phyloP scores from a whole-genome alignment of 2,797 vertebrate species.

The Lacerta bilineata region DNA sequence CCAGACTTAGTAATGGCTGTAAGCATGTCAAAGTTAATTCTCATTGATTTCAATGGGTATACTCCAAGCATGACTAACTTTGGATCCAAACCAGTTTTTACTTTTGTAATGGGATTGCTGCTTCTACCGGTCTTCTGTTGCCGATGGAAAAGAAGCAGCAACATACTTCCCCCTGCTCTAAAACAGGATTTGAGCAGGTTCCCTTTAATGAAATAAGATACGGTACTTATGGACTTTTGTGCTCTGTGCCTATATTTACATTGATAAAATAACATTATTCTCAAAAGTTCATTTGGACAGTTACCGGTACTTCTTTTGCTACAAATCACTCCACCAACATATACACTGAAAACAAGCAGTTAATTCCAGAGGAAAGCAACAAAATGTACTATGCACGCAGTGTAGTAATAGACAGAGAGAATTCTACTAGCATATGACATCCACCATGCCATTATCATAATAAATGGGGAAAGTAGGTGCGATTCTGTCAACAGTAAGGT shows the following conservation, averaged over 20 bases:
- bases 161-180: no score
- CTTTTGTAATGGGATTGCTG: neutral
- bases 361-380: slow-evolving; percentile 65
- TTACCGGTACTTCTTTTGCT: slow-evolving; percentile 17
- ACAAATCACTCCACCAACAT: slow-evolving; percentile 40
- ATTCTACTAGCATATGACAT: slow-evolving; percentile 72
- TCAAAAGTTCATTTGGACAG: slow-evolving; percentile 37
- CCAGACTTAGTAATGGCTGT: no score
- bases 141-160: neutral
- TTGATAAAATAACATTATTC: slow-evolving; percentile 45
- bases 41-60: no score
- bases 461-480: slow-evolving; percentile 74
- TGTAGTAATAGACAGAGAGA: slow-evolving; percentile 64
- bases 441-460: slow-evolving; percentile 75
- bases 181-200: neutral
- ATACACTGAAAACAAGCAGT: slow-evolving; percentile 53
- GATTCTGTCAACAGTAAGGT: slow-evolving; percentile 73
- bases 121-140: neutral
- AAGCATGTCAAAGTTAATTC: neutral
- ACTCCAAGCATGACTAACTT: no score
- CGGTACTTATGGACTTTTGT: neutral
- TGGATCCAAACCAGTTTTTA: neutral
- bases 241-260: neutral
- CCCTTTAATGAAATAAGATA: neutral
- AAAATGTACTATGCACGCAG: slow-evolving; percentile 51